Evolutionary conservation across 2,888 invertebrate genomes (phyloP).

Genomic region (Eilema caniola): DNA sequence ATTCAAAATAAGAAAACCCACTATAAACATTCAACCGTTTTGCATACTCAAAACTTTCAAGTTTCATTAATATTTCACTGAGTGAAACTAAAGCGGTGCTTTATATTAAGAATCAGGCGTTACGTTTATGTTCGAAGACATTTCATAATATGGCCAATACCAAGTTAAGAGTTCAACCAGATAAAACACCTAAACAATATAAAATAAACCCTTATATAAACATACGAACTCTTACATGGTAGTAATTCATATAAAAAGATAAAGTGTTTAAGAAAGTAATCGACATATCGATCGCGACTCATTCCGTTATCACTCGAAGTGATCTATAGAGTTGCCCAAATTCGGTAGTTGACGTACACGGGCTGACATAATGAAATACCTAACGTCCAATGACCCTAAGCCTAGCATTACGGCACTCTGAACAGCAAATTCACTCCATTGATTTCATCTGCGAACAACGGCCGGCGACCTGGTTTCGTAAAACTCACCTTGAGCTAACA

Average conservation of each 20-base stretch:
- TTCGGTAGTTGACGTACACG: constrained; percentile 1
- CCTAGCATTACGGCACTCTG: constrained; percentile 4
- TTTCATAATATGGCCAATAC: background rate
- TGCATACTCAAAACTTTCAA: too few relatives aligned
- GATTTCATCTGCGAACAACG: background rate
- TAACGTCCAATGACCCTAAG: constrained; percentile 15
- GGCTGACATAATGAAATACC: constrained; percentile 11
- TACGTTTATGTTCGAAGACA: background rate
- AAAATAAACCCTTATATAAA: background rate
- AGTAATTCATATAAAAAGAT: background rate
- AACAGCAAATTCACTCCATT: constrained; percentile 4
- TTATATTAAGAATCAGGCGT: background rate
- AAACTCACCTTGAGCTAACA: constrained; percentile 28
- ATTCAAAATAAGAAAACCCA: too few relatives aligned
- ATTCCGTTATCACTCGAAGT: constrained; percentile 10
- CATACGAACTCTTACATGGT: background rate
- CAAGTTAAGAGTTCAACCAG: background rate
- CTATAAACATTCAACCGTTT: too few relatives aligned
- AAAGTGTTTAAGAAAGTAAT: constrained; percentile 1
- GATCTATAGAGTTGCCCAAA: constrained; percentile 10
- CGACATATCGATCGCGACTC: background rate
- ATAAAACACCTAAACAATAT: background rate
- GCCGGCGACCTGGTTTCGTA: constrained; percentile 23
- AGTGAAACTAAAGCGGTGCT: too few relatives aligned
- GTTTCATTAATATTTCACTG: too few relatives aligned